Base-by-base conservation (phyloP, 2,797 vertebrate species). In the Crenichthys baileyi region DNA sequence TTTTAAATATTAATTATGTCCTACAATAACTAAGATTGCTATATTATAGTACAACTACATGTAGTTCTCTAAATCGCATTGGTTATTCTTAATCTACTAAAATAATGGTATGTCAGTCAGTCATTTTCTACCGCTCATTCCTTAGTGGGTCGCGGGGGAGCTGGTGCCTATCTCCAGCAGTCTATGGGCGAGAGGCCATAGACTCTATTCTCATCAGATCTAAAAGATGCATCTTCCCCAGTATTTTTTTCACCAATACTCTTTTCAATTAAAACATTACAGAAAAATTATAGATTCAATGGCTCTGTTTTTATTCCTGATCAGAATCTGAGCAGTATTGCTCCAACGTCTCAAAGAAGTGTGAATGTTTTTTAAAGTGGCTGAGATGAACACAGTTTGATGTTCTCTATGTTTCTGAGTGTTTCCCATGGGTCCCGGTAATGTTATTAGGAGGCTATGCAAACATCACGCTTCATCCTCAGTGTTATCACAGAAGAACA, bases 391-490 rank as follows among this genome's bases (percentile, higher is more conserved):
- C 44, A 7, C 4, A 46, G 65, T n/a, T 46, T n/a, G 11, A 36
- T 2, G 15, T 44, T 44, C 11, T 46, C 39, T 44, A 11, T 41
- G 63, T 68, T 44, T 46, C 65, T 68, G 22, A 68, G 65, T 68
- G 41, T 68, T 68, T 67, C 65, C 65, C 22, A 46, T 2, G 16
- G 67, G 41, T 46, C 50, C 4, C 22, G 60, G 55, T 67, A 58
- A 67, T 73, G 39, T 26, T 67, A 71, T 48, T 12, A 70, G 24
- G 46, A 87, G 71, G 44, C 9, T 71, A 75, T 46, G 39, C 51
- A 67, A 70, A 82, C 72, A 77, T 78, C 53, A 46, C 53, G 0
- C 61, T 7, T 26, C 16, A 39, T 41, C n/a, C 60, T 22, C 67
- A 36, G 1, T 5, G 36, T 61, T 75, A 63, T 36, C n/a, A 51